Evolutionary conservation across 2,888 invertebrate genomes (phyloP).

Genomic region (Dryomyza anilis): DNA sequence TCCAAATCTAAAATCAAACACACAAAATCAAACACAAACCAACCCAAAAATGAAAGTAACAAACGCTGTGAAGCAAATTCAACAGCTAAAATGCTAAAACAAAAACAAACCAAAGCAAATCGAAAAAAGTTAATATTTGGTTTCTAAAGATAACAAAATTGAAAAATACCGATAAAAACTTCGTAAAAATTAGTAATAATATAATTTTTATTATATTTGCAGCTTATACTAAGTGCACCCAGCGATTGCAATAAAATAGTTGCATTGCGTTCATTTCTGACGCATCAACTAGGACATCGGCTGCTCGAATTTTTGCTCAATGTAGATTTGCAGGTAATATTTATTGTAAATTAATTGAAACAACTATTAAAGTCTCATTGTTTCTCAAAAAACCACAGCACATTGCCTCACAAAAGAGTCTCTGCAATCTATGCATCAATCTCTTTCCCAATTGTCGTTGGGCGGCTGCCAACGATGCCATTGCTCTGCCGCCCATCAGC

Average conservation of each 20-base stretch:
- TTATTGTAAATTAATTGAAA: slow-evolving; percentile 2
- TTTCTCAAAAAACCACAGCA: slow-evolving; percentile 50
- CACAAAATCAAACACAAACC: too few species aligned
- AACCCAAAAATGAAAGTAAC: too few species aligned
- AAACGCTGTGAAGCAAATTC: too few species aligned
- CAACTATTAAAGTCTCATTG: too few species aligned
- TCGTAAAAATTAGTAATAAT: background rate
- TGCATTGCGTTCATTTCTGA: slow-evolving; percentile 57
- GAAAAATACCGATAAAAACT: too few species aligned
- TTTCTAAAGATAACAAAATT: too few species aligned
- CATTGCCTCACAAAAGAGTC: slow-evolving; percentile 55
- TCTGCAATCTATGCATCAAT: slow-evolving; percentile 56
- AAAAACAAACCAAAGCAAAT: too few species aligned
- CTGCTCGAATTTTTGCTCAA: slow-evolving; percentile 52
- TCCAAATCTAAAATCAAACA: too few species aligned
- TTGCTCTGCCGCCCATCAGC: slow-evolving; percentile 36
- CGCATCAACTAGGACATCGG: slow-evolving; percentile 55
- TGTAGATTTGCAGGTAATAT: slow-evolving; percentile 53
- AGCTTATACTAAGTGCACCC: slow-evolving; percentile 56
- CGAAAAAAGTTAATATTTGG: too few species aligned
- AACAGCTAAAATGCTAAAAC: too few species aligned
- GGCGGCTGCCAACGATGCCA: slow-evolving; percentile 41
- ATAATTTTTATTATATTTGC: slow-evolving; percentile 1
- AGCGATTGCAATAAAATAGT: slow-evolving; percentile 58
- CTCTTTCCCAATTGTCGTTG: slow-evolving; percentile 59